Percentiles rank a stretch among this genome's conserved stretches.
Conservation (phyloP, 2,888 invertebrate species). For the Thymelicus acteon region DNA sequence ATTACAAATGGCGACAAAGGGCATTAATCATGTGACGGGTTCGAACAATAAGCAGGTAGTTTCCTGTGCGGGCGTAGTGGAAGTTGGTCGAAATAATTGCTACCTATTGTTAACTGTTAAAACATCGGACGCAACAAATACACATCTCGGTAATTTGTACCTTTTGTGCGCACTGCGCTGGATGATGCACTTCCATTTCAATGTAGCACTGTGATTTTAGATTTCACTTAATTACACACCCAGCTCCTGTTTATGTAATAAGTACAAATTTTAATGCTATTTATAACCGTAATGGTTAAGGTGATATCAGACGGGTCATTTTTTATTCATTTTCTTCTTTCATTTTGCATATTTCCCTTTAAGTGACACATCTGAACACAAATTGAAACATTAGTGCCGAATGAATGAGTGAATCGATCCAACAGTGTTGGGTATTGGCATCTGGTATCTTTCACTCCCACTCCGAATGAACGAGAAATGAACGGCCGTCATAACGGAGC, state of each 20-base stretch:
- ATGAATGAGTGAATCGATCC: too few relatives aligned
- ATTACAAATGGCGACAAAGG: slow-evolving; percentile 37
- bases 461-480: too few relatives aligned
- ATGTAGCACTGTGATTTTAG: neutral
- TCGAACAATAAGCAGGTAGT: slow-evolving; percentile 56
- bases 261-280: neutral
- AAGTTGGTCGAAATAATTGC: slow-evolving; percentile 42
- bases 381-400: too few relatives aligned
- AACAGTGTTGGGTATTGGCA: too few relatives aligned
- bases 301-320: too few relatives aligned
- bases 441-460: too few relatives aligned
- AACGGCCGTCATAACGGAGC: too few relatives aligned
- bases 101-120: slow-evolving; percentile 20
- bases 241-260: neutral
- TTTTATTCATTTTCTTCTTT: too few relatives aligned
- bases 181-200: neutral
- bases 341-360: too few relatives aligned
- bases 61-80: slow-evolving; percentile 55
- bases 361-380: too few relatives aligned
- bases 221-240: neutral
- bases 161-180: neutral
- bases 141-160: slow-evolving; percentile 1
- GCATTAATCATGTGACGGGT: slow-evolving; percentile 28
- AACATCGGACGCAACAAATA: slow-evolving; percentile 13
- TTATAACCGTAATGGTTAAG: neutral